phyloP scores from a whole-genome alignment of 2,797 vertebrate genomes.

The Hemibagrus guttatus region DNA sequence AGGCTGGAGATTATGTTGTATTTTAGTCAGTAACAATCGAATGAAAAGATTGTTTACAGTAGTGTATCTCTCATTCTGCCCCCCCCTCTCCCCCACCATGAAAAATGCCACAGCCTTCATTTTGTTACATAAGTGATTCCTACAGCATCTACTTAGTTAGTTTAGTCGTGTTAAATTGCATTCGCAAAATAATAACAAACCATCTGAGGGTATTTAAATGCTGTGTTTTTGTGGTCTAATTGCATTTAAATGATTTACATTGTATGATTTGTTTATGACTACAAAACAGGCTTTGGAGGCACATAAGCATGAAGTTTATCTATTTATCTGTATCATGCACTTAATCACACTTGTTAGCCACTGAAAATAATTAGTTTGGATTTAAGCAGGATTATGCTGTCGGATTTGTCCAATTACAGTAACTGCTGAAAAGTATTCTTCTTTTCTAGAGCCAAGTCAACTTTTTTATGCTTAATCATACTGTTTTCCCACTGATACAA shows the following conservation, averaged over 20 bases:
- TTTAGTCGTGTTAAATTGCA: neutral
- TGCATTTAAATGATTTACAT: neutral
- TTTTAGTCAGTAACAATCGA: neutral
- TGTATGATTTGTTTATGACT: neutral
- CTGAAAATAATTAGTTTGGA: too few species aligned
- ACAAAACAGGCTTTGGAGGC: neutral
- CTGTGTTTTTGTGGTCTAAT: neutral
- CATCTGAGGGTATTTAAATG: neutral
- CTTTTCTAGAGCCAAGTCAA: neutral
- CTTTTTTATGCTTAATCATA: neutral
- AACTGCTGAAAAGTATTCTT: constrained; percentile 1
- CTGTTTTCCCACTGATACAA: neutral
- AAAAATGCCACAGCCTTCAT: neutral
- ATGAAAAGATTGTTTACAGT: neutral
- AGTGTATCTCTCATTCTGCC: neutral
- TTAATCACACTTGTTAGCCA: constrained; percentile 19
- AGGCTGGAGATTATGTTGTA: neutral
- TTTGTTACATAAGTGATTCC: neutral
- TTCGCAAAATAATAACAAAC: neutral
- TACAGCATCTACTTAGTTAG: neutral
- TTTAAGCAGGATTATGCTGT: constrained; percentile 18
- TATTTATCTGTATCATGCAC: neutral
- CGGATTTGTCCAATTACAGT: constrained; percentile 28
- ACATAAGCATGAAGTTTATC: neutral
- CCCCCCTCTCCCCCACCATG: neutral